A percentile compares a stretch with the other conserved stretches of the same genome.
phyloP scores from a whole-genome alignment of 2,888 invertebrate species.

The Patella pellucida region DNA sequence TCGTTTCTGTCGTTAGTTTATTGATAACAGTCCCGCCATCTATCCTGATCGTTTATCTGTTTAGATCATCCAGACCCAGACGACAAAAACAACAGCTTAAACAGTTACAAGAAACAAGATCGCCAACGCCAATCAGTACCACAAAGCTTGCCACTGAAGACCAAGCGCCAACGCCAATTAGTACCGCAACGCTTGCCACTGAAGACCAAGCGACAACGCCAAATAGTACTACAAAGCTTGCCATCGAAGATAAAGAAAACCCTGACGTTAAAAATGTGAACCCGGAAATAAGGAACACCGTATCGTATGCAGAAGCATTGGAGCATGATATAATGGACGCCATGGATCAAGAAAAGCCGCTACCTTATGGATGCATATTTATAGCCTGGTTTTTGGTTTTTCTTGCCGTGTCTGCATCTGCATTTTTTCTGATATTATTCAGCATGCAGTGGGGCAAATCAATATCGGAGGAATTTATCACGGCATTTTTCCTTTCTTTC shows the following conservation, averaged over 20 bases:
- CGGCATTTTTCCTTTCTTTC: conserved; percentile 68
- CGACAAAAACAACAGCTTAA: neutral
- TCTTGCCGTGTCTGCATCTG: conserved; percentile 55
- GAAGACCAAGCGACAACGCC: neutral
- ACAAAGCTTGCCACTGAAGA: neutral
- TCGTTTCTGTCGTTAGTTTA: conserved; percentile 46
- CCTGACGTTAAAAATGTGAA: neutral
- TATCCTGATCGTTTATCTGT: conserved; percentile 56
- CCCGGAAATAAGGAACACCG: neutral
- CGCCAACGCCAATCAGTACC: neutral
- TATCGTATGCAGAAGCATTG: neutral
- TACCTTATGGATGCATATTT: conserved; percentile 34
- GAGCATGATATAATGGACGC: neutral
- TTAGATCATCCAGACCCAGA: conserved; percentile 43
- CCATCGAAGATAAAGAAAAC: neutral
- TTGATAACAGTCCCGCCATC: conserved; percentile 64
- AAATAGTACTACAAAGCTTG: neutral
- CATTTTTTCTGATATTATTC: conserved; percentile 71
- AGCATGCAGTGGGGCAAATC: conserved; percentile 71
- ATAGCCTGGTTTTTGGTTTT: conserved; percentile 66
- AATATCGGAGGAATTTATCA: conserved; percentile 71
- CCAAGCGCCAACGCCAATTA: neutral
- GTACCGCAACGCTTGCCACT: neutral
- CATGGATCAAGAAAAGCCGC: conserved; percentile 22
- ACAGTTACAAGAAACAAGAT: neutral